Evolutionary conservation across 1,140 invertebrate species (phyloP), one percentile per base, ranked within the genome.

Genomic region (Rhopalosiphum maidis): DNA sequence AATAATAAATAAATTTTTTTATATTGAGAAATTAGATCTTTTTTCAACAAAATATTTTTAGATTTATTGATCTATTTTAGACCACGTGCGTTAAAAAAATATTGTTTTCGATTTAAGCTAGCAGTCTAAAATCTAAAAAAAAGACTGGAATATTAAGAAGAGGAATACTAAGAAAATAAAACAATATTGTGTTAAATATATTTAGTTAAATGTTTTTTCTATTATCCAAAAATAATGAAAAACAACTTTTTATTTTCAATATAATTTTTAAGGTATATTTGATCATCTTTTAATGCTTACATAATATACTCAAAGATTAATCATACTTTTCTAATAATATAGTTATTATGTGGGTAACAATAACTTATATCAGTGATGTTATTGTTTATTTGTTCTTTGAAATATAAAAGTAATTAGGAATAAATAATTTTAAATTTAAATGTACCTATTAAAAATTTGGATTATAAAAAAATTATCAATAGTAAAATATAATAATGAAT

Each of bases 11-110:
- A 37, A 37, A 37, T 68, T n/a, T 68, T 11, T 68, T 68, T n/a
- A 68, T n/a, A n/a, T n/a, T 68, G 60, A 51, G 60, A n/a, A 68
- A 68, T n/a, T 30, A n/a, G 11, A 30, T 68, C 15, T 68, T 30
- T 60, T n/a, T 68, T 68, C 60, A 68, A 68, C 60, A n/a, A 68
- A 68, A n/a, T 68, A 68, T n/a, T 68, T n/a, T 68, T 68, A 68
- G 30, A 68, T 68, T 68, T 68, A n/a, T 68, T 68, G 60, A 68
- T n/a, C 30, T 68, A 68, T 68, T n/a, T 68, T n/a, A 68, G 60
- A 68, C 60, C 60, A 68, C 60, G 60, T 68, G 60, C 60, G 30
- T 68, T 68, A 68, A 68, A 68, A 68, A 15, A 68, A 68, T 68
- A 68, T 68, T 68, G 60, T 68, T 68, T 68, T 68, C 60, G 30